A percentile compares a stretch with the other conserved stretches of the same genome.
phyloP scores from a whole-genome alignment of 2,113 vertebrate species.

The Himantopus leucocephalus region DNA sequence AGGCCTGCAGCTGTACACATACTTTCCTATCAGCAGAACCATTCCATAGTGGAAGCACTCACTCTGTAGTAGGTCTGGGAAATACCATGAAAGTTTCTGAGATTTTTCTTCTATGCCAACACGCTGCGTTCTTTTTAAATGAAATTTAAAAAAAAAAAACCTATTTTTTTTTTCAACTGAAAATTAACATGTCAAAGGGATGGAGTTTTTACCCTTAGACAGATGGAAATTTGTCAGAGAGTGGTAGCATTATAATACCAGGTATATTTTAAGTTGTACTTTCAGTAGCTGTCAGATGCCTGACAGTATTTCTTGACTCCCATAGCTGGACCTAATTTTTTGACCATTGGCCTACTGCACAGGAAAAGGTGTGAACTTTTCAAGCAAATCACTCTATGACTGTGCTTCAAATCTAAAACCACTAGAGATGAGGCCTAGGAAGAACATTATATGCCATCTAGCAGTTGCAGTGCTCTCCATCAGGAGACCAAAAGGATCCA shows the following conservation, averaged over 20 bases:
- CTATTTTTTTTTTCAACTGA: neutral
- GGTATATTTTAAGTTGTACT: neutral
- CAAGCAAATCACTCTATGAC: neutral
- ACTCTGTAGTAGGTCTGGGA: neutral
- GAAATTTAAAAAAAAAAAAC: no score
- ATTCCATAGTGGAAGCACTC: neutral
- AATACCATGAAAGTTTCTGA: neutral
- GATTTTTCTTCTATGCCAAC: neutral
- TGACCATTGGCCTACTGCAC: neutral
- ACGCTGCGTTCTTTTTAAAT: neutral
- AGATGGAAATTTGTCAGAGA: neutral
- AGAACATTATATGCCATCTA: neutral
- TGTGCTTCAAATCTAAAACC: neutral
- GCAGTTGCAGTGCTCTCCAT: neutral
- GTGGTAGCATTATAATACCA: neutral
- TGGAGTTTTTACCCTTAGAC: neutral
- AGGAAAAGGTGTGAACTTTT: neutral
- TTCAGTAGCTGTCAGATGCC: neutral
- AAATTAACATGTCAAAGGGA: neutral
- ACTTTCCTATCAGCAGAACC: neutral
- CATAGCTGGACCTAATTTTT: neutral
- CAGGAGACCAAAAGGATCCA: neutral
- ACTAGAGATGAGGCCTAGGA: neutral
- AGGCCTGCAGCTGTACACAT: neutral
- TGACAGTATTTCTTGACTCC: neutral